A percentile compares a stretch with the other conserved stretches of the same genome.
Evolutionary conservation across 2,888 invertebrate genomes (phyloP).

Genomic region (Amphipyra berbera): DNA sequence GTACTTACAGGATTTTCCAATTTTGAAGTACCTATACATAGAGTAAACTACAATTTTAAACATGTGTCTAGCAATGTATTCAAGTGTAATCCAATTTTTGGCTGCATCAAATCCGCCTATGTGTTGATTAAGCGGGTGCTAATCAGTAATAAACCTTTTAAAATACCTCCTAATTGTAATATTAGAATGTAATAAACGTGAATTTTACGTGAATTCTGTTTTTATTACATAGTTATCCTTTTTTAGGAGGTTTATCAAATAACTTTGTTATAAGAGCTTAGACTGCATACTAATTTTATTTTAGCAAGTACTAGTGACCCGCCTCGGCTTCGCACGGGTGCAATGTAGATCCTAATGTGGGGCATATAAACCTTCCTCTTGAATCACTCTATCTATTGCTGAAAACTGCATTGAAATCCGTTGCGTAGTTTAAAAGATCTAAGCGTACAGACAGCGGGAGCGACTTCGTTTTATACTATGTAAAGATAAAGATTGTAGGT

Average conservation of each 20-base stretch:
- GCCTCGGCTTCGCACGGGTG: too few relatives aligned
- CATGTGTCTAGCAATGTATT: slow-evolving; percentile 6
- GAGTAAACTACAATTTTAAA: not conserved
- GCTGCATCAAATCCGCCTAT: slow-evolving; percentile 53
- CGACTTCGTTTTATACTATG: too few relatives aligned
- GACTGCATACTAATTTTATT: too few relatives aligned
- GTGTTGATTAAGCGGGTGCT: slow-evolving; percentile 49
- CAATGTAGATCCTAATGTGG: too few relatives aligned
- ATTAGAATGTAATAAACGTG: slow-evolving; percentile 49
- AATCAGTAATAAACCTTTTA: slow-evolving; percentile 36
- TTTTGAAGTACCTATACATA: slow-evolving; percentile 7
- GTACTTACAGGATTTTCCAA: slow-evolving; percentile 36
- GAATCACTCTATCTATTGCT: too few relatives aligned
- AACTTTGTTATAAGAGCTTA: not conserved
- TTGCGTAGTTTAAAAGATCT: too few relatives aligned
- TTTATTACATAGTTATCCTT: slow-evolving; percentile 5
- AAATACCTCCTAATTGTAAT: slow-evolving; percentile 43
- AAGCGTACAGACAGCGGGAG: too few relatives aligned
- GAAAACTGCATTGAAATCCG: too few relatives aligned
- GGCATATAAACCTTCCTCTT: too few relatives aligned
- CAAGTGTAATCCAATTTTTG: slow-evolving; percentile 29
- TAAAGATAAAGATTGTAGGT: too few relatives aligned
- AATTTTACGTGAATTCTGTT: slow-evolving; percentile 36
- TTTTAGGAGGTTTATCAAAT: not conserved
- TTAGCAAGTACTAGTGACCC: too few relatives aligned